Percentiles rank a stretch among this genome's conserved stretches.
Evolutionary conservation across 2,797 vertebrate genomes (phyloP).

Genomic region (Falco peregrinus): DNA sequence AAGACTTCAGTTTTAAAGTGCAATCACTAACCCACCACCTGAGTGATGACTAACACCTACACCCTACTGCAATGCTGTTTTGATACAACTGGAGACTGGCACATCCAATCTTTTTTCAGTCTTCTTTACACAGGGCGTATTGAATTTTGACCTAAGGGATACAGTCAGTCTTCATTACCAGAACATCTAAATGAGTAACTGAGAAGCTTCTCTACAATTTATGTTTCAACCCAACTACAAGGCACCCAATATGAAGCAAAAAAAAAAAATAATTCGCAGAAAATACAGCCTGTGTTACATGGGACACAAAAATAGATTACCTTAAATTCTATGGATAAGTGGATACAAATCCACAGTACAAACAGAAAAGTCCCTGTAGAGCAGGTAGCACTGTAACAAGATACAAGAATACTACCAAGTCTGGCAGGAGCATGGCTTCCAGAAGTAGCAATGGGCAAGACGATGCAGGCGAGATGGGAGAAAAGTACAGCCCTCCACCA

Average conservation of each 20-base stretch:
- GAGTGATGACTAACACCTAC: neutral
- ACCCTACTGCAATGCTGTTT: neutral
- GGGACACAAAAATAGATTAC: neutral
- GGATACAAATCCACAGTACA: neutral
- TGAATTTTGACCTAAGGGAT: neutral
- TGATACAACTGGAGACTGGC: neutral
- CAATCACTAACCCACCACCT: neutral
- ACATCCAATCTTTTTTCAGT: neutral
- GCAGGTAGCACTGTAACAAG: neutral
- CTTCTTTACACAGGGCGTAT: neutral
- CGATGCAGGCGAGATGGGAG: neutral
- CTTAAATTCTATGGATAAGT: neutral
- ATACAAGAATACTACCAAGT: neutral
- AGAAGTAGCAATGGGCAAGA: neutral
- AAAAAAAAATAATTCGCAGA: neutral
- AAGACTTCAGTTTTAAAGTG: neutral
- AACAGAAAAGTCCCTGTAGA: neutral
- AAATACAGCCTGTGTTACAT: neutral
- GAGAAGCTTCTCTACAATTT: neutral
- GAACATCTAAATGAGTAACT: neutral
- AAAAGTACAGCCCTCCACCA: neutral
- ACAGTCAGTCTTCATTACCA: neutral
- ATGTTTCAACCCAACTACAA: neutral
- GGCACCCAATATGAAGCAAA: neutral
- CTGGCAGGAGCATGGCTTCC: neutral